Base-by-base conservation (phyloP, 2,888 invertebrate genomes). In the Scaptomyza polygonia region DNA sequence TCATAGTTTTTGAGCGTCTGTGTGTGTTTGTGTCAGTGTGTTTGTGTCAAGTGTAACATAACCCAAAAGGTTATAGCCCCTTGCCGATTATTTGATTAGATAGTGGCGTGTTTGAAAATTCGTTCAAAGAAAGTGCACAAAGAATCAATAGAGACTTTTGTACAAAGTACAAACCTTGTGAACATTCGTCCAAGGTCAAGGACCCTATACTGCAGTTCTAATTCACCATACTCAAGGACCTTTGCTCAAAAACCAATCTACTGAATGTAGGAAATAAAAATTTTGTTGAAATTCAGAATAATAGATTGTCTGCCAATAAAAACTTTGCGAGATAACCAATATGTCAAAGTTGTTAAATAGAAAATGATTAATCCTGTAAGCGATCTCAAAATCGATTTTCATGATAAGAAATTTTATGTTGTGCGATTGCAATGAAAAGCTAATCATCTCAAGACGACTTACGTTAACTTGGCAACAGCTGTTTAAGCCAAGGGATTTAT, bases 31-130 rank as follows among this genome's bases (percentile, higher is more conserved):
- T 11, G 11, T 16, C 6, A 34, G 21, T 11, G 34, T 21, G 5
- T 44, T 44, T 34, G 57, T 49, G 29, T 39, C 18, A 39, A 58
- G 58, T 67, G 42, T 25, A 36, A 34, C 5, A 18, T 6, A 14
- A 5, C 9, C 52, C 6, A 53, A 39, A 43, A 34, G 32, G 18
- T 32, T 43, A 12, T 12, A n/a, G 7, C 29, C 14, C 21, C n/a
- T 40, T 14, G 5, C 11, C 11, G 18, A 47, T 21, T 29, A 48
- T 30, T 43, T 9, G 3, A 42, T 27, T 21, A 3, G n/a, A 47
- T 32, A 25, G 49, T 66, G 68, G 49, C 39, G 49, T 57, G 67
- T 40, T 67, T 49, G 12, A 4, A 14, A 27, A 36, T 44, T 30
- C 16, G 14, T 58, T 18, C 0, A 40, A 12, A 27, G 1, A 34